Conservation (phyloP, 2,797 vertebrate species). For the Zalophus californianus region DNA sequence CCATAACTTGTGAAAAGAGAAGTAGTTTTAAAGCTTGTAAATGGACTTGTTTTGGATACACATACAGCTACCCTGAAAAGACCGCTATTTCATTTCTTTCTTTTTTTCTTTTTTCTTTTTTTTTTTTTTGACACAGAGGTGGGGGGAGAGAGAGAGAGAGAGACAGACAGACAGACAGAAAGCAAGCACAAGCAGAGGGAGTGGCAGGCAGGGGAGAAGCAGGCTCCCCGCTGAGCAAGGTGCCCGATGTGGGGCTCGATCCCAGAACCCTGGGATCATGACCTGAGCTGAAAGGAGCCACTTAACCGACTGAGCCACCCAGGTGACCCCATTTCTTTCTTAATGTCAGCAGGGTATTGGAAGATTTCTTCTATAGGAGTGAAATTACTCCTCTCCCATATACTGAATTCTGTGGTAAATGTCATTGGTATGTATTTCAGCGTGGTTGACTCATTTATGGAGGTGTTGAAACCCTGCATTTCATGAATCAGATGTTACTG, state of each 20-base stretch:
- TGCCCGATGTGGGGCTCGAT: too few relatives aligned
- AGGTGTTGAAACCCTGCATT: conserved; percentile 15
- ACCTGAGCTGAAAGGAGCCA: too few relatives aligned
- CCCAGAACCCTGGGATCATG: too few relatives aligned
- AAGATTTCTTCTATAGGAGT: conserved; percentile 29
- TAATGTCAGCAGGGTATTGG: conserved; percentile 63
- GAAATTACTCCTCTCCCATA: not conserved
- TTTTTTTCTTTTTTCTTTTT: too few relatives aligned
- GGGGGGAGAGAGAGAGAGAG: too few relatives aligned
- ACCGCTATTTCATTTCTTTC: not conserved
- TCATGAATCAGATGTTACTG: conserved; percentile 30
- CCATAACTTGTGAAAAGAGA: conserved; percentile 71
- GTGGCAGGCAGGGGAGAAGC: too few relatives aligned
- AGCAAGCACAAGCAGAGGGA: too few relatives aligned
- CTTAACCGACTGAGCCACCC: too few relatives aligned
- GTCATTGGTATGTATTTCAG: not conserved
- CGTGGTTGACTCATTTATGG: conserved; percentile 10
- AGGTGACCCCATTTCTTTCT: conserved; percentile 6
- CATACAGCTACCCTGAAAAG: conserved; percentile 33
- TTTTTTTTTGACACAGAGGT: too few relatives aligned
- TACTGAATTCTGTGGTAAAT: not conserved
- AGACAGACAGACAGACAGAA: too few relatives aligned
- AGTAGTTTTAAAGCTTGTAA: conserved; percentile 68
- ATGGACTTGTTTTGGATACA: conserved; percentile 59
- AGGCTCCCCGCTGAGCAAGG: too few relatives aligned